Conservation (phyloP, 2,888 invertebrate genomes). For the Galerucella pusilla region DNA sequence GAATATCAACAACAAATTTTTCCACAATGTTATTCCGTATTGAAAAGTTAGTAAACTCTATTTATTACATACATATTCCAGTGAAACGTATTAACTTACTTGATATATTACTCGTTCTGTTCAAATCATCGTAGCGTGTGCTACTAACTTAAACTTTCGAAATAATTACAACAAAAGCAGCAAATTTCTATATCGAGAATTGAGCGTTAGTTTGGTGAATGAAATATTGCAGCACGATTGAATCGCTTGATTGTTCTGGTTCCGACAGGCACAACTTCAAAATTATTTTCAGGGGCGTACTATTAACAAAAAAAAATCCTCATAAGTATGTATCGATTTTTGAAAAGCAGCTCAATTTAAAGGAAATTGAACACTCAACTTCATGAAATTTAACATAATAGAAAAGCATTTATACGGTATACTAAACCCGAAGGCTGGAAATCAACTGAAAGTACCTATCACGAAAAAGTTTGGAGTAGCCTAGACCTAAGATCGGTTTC, state of each 20-base stretch:
- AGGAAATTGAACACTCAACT: too few species aligned
- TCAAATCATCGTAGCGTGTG: conserved; percentile 1
- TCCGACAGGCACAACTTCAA: conserved; percentile 47
- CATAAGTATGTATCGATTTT: too few species aligned
- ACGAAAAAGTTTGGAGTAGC: too few species aligned
- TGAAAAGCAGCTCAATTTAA: too few species aligned
- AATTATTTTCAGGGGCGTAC: conserved; percentile 16
- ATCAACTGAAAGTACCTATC: too few species aligned
- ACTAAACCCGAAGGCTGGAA: too few species aligned
- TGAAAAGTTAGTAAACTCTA: neutral
- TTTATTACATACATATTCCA: neutral
- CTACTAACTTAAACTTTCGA: conserved; percentile 9
- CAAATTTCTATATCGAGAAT: conserved; percentile 22
- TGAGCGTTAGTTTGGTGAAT: conserved; percentile 50
- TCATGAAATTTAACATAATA: too few species aligned
- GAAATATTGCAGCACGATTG: conserved; percentile 56
- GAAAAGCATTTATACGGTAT: too few species aligned
- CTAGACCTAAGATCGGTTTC: too few species aligned
- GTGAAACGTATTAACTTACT: neutral
- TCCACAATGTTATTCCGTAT: neutral
- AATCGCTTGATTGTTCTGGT: conserved; percentile 46
- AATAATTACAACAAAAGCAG: conserved; percentile 28
- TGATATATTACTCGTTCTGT: neutral
- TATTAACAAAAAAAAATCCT: neutral
- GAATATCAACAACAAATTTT: too few species aligned